phyloP scores from a whole-genome alignment of 2,888 invertebrate genomes.

The Acanthosepion pharaonis region DNA sequence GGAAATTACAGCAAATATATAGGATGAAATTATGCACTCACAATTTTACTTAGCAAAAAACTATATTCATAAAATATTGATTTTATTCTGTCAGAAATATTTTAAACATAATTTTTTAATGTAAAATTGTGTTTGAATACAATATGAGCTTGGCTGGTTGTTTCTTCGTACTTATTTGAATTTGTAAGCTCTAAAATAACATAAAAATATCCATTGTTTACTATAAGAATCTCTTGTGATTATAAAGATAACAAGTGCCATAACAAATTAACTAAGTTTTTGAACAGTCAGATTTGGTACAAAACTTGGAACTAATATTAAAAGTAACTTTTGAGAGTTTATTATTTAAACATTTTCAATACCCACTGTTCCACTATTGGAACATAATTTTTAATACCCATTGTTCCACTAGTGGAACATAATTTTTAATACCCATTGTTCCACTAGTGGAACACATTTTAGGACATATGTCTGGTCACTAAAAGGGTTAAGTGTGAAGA shows the following conservation, averaged over 20 bases:
- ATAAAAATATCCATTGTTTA: not conserved
- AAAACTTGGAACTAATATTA: not conserved
- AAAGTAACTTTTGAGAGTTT: not conserved
- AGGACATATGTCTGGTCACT: too few relatives aligned
- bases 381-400: too few relatives aligned
- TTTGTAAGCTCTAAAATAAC: not conserved
- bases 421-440: not conserved
- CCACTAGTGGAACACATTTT: too few relatives aligned
- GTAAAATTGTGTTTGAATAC: not conserved
- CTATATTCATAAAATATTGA: not conserved
- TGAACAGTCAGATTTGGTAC: not conserved
- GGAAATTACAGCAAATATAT: not conserved
- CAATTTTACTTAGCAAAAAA: not conserved
- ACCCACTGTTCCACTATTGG: too few relatives aligned
- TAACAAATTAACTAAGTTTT: not conserved
- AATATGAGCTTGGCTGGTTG: not conserved
- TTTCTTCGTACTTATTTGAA: not conserved
- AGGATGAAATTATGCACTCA: not conserved
- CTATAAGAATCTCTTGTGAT: not conserved
- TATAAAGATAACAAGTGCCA: not conserved
- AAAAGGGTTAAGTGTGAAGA: too few relatives aligned
- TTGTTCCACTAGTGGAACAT: too few relatives aligned
- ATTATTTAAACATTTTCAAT: not conserved
- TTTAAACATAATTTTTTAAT: not conserved
- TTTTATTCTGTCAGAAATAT: not conserved